Base-by-base conservation (phyloP, 2,113 vertebrate species). In the Cercopithecus mona region DNA sequence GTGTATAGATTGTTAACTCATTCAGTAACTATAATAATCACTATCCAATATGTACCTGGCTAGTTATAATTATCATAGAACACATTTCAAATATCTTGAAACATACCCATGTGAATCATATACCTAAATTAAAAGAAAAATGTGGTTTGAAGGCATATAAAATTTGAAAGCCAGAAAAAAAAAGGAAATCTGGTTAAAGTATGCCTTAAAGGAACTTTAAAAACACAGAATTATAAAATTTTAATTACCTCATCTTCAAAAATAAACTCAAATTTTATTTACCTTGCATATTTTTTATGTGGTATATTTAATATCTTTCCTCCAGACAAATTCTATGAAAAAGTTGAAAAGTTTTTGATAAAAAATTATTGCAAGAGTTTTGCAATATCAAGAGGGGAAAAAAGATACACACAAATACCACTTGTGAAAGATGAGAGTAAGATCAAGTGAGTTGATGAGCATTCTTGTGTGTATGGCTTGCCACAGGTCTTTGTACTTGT, bases 211-310 rank as follows among this genome's bases (percentile, higher is more conserved):
- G 12, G 27, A 64, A 64, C 30, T 64, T 64, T 64, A 35, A 57
- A 95, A 92, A 66, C 8, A 48, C 9, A 75, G 14, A 17, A 38
- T 87, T 94, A 93, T 68, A 82, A 96, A 90, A 70, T 61, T 92
- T 6, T 48, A 72, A 70, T 85, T 35, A 48, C 2, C 1, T 14
- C 72, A 38, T 18, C 11, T 84, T 88, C 32, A 95, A 90, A 88
- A 12, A 13, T 30, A 80, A 6, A 59, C 3, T 20, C 4, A 86
- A 52, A 78, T 52, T 90, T 93, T 38, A 91, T 64, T 70, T 76
- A 50, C 5, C 6, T 73, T 82, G 43, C 2, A 61, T 13, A 81
- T 61, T 83, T 91, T 79, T 59, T 25, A 61, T 72, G 6, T 73
- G 50, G 13, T 66, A 73, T 64, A 17, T 59, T 90, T 8, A 87